Percentiles rank a stretch among this genome's conserved stretches.
phyloP scores from a whole-genome alignment of 2,797 vertebrate species.

The Lycodopsis pacificus region DNA sequence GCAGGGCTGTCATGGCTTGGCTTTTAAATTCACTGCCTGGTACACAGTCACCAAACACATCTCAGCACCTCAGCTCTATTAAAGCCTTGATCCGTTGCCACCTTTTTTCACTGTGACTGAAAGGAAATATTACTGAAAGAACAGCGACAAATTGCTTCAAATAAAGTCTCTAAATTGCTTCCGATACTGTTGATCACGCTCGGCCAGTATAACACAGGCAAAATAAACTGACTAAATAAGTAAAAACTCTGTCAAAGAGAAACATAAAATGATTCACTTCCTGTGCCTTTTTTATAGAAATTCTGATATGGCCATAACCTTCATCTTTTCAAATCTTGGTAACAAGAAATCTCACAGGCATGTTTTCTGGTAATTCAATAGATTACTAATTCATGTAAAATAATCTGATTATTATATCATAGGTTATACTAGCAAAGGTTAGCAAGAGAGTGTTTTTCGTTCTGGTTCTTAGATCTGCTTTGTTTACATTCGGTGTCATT shows the following conservation, averaged over 20 bases:
- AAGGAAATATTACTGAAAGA: slow-evolving; percentile 4
- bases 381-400: no score
- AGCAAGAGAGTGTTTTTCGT: background rate
- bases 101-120: background rate
- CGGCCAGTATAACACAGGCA: background rate
- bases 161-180: background rate
- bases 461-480: background rate
- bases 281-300: background rate
- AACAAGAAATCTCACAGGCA: no score
- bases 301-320: background rate
- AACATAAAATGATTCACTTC: background rate
- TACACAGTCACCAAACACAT: background rate
- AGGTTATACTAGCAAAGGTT: background rate
- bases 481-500: background rate
- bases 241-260: background rate
- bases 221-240: background rate
- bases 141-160: background rate
- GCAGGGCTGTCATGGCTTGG: background rate
- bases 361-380: background rate
- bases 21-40: slow-evolving; percentile 10
- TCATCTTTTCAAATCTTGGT: background rate
- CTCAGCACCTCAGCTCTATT: background rate
- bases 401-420: no score
- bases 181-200: background rate
- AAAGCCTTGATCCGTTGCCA: slow-evolving; percentile 18